Evolutionary conservation across 2,888 invertebrate genomes (phyloP).

Genomic region (Ichneumoninae sp.): DNA sequence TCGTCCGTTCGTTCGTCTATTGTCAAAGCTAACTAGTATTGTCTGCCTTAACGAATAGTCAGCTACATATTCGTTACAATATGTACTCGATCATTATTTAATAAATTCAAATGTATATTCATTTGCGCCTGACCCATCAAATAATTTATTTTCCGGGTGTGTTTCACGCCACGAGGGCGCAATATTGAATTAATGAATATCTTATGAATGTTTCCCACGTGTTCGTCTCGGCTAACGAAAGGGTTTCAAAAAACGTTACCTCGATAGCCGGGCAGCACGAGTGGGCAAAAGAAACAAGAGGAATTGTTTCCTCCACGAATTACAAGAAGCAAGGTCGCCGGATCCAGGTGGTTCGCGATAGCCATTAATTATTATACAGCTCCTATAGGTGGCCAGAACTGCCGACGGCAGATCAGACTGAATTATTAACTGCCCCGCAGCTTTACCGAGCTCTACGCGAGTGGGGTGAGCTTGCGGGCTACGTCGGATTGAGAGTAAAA

Average conservation of each 20-base stretch:
- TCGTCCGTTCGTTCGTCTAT: too few relatives aligned
- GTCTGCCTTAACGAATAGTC: too few relatives aligned
- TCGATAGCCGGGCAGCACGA: background rate
- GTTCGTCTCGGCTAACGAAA: background rate
- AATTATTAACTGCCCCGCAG: conserved; percentile 54
- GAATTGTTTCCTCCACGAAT: conserved; percentile 21
- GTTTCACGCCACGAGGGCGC: too few relatives aligned
- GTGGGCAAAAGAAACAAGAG: conserved; percentile 27
- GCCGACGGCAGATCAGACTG: conserved; percentile 28
- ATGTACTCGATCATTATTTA: background rate
- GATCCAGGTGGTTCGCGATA: conserved; percentile 34
- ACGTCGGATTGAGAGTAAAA: background rate
- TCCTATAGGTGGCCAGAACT: conserved; percentile 20
- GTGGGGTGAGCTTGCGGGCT: background rate
- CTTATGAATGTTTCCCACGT: background rate
- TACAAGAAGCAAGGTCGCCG: background rate
- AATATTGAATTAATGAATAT: background rate
- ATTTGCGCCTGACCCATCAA: background rate
- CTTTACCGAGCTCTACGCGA: conserved; percentile 17
- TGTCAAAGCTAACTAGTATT: too few relatives aligned
- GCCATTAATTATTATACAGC: conserved; percentile 59
- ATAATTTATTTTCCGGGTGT: background rate
- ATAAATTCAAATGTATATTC: background rate
- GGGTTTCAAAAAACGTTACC: background rate
- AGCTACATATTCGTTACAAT: too few relatives aligned